Percentiles rank a stretch among this genome's conserved stretches.
These are phyloP conservation scores for Cassiopea xamachana DNA, from an alignment of 30 jellyfish, hydroid and myxozoan species.

Conservation along the genomic window DNA sequence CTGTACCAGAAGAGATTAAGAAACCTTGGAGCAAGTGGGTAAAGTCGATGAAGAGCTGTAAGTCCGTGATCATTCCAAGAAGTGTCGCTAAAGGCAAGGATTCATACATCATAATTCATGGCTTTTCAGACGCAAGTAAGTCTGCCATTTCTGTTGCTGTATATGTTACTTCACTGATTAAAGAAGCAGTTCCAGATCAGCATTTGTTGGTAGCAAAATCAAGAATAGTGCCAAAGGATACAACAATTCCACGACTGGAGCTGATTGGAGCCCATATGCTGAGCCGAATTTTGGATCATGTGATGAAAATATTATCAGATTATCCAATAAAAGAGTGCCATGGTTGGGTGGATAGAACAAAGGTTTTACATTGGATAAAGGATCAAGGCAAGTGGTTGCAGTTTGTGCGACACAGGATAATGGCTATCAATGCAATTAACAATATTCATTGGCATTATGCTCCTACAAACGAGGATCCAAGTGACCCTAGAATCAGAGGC, in stretches of 20 bases:
- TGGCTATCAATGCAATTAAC: constrained; percentile 8
- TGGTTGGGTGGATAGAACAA: constrained; percentile 76
- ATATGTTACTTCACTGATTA: constrained; percentile 10
- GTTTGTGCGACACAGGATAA: constrained; percentile 43
- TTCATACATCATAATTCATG: constrained; percentile 42
- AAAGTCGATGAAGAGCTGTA: constrained; percentile 23
- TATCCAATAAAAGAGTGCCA: not conserved
- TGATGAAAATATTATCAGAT: constrained; percentile 3
- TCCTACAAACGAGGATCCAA: constrained; percentile 52
- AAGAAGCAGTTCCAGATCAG: constrained; percentile 33
- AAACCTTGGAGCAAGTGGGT: constrained; percentile 61
- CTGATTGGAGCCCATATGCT: constrained; percentile 67
- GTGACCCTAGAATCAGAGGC: constrained; percentile 53
- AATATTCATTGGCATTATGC: constrained; percentile 39
- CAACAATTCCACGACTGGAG: constrained; percentile 71
- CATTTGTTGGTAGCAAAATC: constrained; percentile 60
- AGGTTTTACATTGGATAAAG: constrained; percentile 61
- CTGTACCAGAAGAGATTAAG: constrained; percentile 33
- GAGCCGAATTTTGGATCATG: constrained; percentile 40
- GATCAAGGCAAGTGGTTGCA: constrained; percentile 31
- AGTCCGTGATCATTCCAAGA: constrained; percentile 37
- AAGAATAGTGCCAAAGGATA: constrained; percentile 44
- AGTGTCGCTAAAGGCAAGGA: constrained; percentile 41
- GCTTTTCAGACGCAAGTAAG: constrained; percentile 52
- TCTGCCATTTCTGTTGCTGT: constrained; percentile 43